A percentile compares a stretch with the other conserved stretches of the same genome.
phyloP scores from a whole-genome alignment of 2,113 vertebrate genomes.

The Campylomormyrus numenius region DNA sequence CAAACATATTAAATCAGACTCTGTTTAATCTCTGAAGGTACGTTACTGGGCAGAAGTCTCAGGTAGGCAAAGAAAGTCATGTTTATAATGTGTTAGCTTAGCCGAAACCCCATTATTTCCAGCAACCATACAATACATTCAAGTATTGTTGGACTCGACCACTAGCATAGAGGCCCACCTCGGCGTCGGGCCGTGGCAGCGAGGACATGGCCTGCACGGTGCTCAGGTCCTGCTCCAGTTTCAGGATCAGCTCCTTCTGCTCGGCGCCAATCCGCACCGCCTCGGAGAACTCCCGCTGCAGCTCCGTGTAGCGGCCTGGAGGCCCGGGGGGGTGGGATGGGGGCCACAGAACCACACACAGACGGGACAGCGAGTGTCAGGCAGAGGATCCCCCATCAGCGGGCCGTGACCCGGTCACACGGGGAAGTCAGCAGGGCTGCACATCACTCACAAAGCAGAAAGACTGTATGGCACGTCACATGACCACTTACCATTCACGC shows the following conservation, averaged over 20 bases:
- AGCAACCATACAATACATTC: too few relatives aligned
- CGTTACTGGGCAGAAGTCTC: too few relatives aligned
- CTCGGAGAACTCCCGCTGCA: slow-evolving; percentile 75
- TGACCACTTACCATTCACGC: neutral
- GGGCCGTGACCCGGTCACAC: neutral
- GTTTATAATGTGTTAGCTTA: too few relatives aligned
- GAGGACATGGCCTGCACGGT: slow-evolving; percentile 77
- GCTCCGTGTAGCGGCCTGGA: slow-evolving; percentile 74
- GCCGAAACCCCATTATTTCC: too few relatives aligned
- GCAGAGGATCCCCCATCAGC: neutral
- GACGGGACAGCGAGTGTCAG: neutral
- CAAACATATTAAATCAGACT: neutral
- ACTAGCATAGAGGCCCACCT: slow-evolving; percentile 52
- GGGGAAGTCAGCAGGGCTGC: neutral
- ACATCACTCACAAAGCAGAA: neutral
- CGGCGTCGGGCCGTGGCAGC: slow-evolving; percentile 70
- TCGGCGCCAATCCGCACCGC: slow-evolving; percentile 61
- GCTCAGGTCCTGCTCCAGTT: slow-evolving; percentile 88
- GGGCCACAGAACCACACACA: neutral
- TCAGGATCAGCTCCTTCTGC: slow-evolving; percentile 84
- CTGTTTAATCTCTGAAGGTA: neutral
- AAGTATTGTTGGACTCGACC: too few relatives aligned
- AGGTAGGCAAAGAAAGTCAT: too few relatives aligned
- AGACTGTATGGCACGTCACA: neutral
- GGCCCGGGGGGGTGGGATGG: too few relatives aligned